Evolutionary conservation across 2,797 vertebrate species (phyloP), one percentile per base, ranked within the genome.

Genomic region (Coccyzus lansbergi): DNA sequence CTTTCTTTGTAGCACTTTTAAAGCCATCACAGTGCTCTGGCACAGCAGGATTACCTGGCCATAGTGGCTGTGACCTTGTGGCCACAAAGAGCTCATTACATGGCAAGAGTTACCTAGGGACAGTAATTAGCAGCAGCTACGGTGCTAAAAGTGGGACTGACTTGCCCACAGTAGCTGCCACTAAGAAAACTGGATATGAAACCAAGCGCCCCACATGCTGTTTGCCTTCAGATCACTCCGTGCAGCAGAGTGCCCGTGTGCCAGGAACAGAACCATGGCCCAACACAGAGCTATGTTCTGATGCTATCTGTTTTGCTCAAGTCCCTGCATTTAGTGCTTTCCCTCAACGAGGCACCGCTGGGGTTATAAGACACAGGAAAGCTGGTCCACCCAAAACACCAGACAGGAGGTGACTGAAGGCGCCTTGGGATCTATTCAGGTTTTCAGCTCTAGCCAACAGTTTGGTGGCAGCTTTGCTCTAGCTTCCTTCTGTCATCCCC

Each of bases 361-460:
- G 8, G 28, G 33, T 18, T 38, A 6, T 10, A 53, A 33, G 10
- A 28, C 42, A 64, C 24, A 5, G 31, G 31, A 42, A 78, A 71
- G 55, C 33, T 15, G 10, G 16, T 15, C 29, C 26, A 42, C 25
- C 18, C 42, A 14, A 17, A 78, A 33, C 7, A 28, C 21, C 28
- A 16, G 31, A 8, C 10, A 5, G 0, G 3, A 72, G 75, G 18
- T 36, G 33, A 33, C 55, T 25, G 31, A 28, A 63, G n/a, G 44
- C 9, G 1, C 44, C 49, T 31, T 0, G 0, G 7, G 29, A 8
- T 8, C 29, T 16, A 44, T 49, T 24, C n/a, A 34, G 34, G 31
- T 15, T 49, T 33, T 26, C n/a, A 52, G 59, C 11, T 58, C 48
- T 62, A 34, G 25, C 58, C 52, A 46, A 7, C 15, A 8, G 51